Percentiles rank a stretch among this genome's conserved stretches.
phyloP scores from a whole-genome alignment of 1,140 invertebrate species.

The Schmidtea mediterranea region DNA sequence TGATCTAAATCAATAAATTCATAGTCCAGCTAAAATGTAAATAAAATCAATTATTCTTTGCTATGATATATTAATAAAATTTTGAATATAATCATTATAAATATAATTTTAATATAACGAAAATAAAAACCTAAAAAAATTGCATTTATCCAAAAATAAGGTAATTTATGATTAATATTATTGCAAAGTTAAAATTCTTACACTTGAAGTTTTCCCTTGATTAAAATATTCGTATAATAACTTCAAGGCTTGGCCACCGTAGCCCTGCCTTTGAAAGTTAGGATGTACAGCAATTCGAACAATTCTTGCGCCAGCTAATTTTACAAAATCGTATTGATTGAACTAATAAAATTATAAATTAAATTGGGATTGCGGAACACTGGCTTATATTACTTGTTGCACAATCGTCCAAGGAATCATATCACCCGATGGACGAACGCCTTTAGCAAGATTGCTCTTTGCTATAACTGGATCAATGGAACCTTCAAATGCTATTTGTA shows the following conservation, averaged over 20 bases:
- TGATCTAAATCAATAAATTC: too few relatives aligned
- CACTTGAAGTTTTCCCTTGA: slow-evolving; percentile 30
- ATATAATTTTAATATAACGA: too few relatives aligned
- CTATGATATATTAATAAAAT: too few relatives aligned
- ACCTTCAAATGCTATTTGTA: slow-evolving; percentile 82
- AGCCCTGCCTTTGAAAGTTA: slow-evolving; percentile 87
- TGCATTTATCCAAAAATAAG: too few relatives aligned
- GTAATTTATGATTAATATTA: too few relatives aligned
- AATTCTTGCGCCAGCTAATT: slow-evolving; percentile 58
- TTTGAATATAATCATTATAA: too few relatives aligned
- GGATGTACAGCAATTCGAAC: slow-evolving; percentile 92
- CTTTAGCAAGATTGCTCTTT: slow-evolving; percentile 45
- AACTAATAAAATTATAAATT: slow-evolving; percentile 35
- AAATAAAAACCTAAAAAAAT: too few relatives aligned
- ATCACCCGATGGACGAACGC: slow-evolving; percentile 69
- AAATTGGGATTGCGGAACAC: background rate
- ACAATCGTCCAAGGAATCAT: slow-evolving; percentile 90
- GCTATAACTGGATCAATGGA: slow-evolving; percentile 56
- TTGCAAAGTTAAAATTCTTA: slow-evolving; percentile 11
- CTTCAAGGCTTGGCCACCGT: slow-evolving; percentile 54
- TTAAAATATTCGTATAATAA: slow-evolving; percentile 64
- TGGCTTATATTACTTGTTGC: slow-evolving; percentile 36
- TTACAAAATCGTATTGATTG: slow-evolving; percentile 68
- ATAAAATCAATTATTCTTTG: too few relatives aligned
- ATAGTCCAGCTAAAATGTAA: too few relatives aligned